Evolutionary conservation across 1,140 invertebrate species (phyloP), one percentile per base, ranked within the genome.

Genomic region (Drosophila tani): DNA sequence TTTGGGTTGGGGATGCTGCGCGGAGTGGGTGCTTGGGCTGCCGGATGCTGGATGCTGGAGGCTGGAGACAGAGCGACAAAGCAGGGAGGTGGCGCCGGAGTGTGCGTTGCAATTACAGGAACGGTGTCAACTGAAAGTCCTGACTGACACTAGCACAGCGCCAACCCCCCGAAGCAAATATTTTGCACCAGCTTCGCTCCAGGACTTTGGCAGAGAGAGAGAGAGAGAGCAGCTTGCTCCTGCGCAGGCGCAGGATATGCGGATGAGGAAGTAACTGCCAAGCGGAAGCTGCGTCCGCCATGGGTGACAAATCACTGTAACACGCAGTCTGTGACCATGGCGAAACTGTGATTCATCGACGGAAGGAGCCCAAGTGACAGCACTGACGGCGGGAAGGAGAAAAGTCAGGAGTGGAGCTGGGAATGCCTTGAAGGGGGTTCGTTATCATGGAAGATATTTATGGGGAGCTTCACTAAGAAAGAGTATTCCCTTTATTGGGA

Each of bases 51-150:
- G 62, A 49, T 29, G 50, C 60, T 27, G 35, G 45, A 35, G 46
- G 69, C 27, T 55, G 43, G 40, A 29, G 76, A 24, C 45, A 45
- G 49, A 56, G 60, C 40, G 53, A 56, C 53, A 45, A 75, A 68
- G 70, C 62, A 57, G 56, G 75, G 80, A 80, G 70, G 75, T 70
- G 53, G 50, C 62, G 60, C 41, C 50, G 76, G 38, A 65, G 73
- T 67, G 77, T 79, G 74, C 81, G 81, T 88, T 88, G 85, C 85
- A 84, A 73, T 79, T 79, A 81, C 85, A 80, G 67, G 78, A 90
- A 90, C 81, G 81, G 79, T 88, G 85, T 90, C 85, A 88, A 81
- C 81, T 75, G 67, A 78, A 85, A 67, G 53, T 81, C 79, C 85
- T 55, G 75, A 79, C 85, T 84, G 81, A 76, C 85, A 84, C 78